phyloP scores from a whole-genome alignment of 2,113 vertebrate species.

The Otis tarda region DNA sequence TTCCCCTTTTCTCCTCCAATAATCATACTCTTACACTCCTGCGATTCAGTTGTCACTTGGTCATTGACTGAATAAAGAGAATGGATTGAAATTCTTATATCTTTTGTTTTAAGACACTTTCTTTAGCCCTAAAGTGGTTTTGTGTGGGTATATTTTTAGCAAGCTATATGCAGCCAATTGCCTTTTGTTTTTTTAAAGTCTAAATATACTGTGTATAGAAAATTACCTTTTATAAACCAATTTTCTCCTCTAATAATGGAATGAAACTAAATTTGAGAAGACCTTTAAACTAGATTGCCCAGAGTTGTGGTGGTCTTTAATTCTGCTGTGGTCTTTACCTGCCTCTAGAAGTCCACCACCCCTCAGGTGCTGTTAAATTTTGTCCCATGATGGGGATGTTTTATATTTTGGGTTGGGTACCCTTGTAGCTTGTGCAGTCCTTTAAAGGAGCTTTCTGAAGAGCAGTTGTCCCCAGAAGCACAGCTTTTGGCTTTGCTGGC shows the following conservation, averaged over 20 bases:
- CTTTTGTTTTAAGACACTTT: not conserved
- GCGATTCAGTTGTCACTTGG: not conserved
- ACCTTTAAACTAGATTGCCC: not conserved
- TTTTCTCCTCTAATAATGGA: not conserved
- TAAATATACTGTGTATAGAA: not conserved
- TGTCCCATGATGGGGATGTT: fast-evolving
- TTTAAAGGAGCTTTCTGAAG: not conserved
- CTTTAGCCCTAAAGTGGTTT: not conserved
- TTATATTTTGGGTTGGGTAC: not conserved
- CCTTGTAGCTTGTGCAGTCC: not conserved
- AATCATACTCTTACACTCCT: not conserved
- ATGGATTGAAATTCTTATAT: not conserved
- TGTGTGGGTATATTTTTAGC: not conserved
- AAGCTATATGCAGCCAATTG: not conserved
- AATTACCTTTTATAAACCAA: not conserved
- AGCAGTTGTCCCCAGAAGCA: not conserved
- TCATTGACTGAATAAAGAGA: not conserved
- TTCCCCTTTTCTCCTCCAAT: not conserved
- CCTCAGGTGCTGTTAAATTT: not conserved
- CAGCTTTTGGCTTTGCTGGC: not conserved
- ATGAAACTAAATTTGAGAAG: not conserved
- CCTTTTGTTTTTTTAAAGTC: not conserved
- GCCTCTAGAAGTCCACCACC: not conserved
- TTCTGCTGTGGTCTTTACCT: not conserved
- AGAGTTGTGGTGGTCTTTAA: not conserved